Evolutionary conservation across 2,797 vertebrate genomes (phyloP).

Genomic region (Onychomys arenicola): DNA sequence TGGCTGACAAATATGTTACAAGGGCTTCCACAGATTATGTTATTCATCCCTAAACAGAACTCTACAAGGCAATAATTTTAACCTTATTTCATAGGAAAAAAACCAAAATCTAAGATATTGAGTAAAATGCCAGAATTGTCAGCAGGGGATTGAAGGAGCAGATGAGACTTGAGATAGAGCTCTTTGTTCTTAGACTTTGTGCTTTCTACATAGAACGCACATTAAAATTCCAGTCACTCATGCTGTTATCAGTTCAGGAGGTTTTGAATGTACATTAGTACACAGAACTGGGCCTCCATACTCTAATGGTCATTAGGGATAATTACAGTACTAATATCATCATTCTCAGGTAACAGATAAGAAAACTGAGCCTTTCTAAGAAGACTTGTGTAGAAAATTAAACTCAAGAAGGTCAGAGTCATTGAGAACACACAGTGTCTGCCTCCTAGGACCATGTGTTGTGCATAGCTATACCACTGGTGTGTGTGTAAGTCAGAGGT

Average conservation of each 20-base stretch:
- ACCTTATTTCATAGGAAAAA: not conserved
- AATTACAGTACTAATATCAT: not conserved
- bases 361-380: not conserved
- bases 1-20: not conserved
- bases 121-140: not conserved
- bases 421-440: not conserved
- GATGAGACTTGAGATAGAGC: not conserved
- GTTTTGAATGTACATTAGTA: not conserved
- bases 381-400: not conserved
- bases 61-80: not conserved
- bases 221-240: not conserved
- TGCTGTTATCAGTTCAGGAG: not conserved
- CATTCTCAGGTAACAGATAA: not conserved
- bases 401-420: not conserved
- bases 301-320: not conserved
- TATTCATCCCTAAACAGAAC: not conserved
- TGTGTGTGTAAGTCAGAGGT: not conserved
- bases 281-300: not conserved
- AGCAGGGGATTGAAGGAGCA: not conserved
- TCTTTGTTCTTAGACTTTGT: not conserved
- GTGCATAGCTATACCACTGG: rapidly evolving
- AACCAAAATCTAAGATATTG: not conserved
- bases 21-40: not conserved
- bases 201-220: not conserved
- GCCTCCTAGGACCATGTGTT: not conserved